phyloP scores from a whole-genome alignment of 1,140 invertebrate species.

The Drosophila parabipectinata region DNA sequence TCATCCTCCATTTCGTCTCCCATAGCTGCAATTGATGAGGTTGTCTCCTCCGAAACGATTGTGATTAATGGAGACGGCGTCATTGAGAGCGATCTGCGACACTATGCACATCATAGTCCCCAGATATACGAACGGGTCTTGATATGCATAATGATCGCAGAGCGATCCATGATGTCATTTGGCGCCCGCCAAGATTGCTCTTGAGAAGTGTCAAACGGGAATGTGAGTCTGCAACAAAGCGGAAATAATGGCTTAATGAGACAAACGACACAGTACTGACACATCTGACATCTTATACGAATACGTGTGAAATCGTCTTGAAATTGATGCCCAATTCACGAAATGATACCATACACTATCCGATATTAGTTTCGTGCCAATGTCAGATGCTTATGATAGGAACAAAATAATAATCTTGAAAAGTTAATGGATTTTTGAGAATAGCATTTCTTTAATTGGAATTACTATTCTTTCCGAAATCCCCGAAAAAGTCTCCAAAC shows the following conservation, averaged over 20 bases:
- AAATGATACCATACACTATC: neutral
- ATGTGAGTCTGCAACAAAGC: slow-evolving; percentile 46
- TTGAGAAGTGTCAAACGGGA: slow-evolving; percentile 59
- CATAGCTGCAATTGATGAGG: slow-evolving; percentile 59
- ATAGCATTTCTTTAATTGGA: too few species aligned
- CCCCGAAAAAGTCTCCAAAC: neutral
- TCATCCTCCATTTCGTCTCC: neutral
- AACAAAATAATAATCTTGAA: neutral
- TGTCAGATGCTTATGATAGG: slow-evolving; percentile 4
- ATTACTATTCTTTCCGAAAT: neutral
- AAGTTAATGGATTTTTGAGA: neutral
- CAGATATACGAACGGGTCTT: too few species aligned
- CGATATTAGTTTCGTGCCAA: slow-evolving; percentile 2
- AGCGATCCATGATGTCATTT: slow-evolving; percentile 64
- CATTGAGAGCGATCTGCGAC: slow-evolving; percentile 69
- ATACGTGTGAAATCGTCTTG: slow-evolving; percentile 56
- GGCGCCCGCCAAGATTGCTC: slow-evolving; percentile 59
- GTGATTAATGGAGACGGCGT: slow-evolving; percentile 75
- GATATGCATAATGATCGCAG: slow-evolving; percentile 55
- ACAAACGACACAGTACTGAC: slow-evolving; percentile 66
- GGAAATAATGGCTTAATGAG: slow-evolving; percentile 81
- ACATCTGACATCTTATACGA: slow-evolving; percentile 52
- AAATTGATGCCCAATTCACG: slow-evolving; percentile 29
- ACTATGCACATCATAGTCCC: slow-evolving; percentile 17
- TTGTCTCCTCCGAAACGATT: slow-evolving; percentile 46